Base-by-base conservation (phyloP, 1,140 invertebrate genomes). In the Ceratina japonica region DNA sequence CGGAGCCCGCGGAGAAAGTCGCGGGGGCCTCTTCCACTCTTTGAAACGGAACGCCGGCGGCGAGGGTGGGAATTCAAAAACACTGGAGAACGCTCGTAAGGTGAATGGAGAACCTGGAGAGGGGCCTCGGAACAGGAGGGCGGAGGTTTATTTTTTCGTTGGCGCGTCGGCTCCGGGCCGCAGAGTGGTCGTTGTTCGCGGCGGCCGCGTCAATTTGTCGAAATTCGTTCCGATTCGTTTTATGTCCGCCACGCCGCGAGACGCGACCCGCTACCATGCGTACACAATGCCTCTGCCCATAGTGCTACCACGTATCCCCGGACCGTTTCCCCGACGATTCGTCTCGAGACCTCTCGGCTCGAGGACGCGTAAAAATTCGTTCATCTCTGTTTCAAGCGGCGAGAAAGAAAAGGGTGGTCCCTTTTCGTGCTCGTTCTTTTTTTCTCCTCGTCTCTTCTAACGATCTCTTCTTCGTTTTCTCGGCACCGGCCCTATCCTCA, bases 141-240 rank as follows among this genome's bases (percentile, higher is more conserved):
- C 74, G 72, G 74, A 77, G 77, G 63, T 65, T 86, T 83, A 90
- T 91, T 88, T 71, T 66, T 58, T 27, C 10, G 52, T n/a, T 54
- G 68, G 58, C 49, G 22, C 70, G 74, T 82, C 79, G 49, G 69
- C 56, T 61, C 49, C 79, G 49, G 69, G 51, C 54, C 49, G 64
- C 63, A 78, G 63, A 75, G 68, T 63, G 49, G 73, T 74, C 84
- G 84, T 89, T 85, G 88, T 86, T 86, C 84, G 72, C 83, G 80
- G 79, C 85, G 86, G 75, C 86, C 79, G 87, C 90, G 90, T 91
- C 91, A 92, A 92, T 92, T 92, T 92, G 91, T 92, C 91, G 90
- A 91, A 91, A 92, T 92, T 92, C 91, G 91, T 92, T 92, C 91
- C 91, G 91, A 91, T 91, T 92, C 90, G 90, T 92, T 92, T 92